Evolutionary conservation across 64 coral and sea anemone species (phyloP), one percentile per base, ranked within the genome.

Genomic region (Stichodactyla helianthus): DNA sequence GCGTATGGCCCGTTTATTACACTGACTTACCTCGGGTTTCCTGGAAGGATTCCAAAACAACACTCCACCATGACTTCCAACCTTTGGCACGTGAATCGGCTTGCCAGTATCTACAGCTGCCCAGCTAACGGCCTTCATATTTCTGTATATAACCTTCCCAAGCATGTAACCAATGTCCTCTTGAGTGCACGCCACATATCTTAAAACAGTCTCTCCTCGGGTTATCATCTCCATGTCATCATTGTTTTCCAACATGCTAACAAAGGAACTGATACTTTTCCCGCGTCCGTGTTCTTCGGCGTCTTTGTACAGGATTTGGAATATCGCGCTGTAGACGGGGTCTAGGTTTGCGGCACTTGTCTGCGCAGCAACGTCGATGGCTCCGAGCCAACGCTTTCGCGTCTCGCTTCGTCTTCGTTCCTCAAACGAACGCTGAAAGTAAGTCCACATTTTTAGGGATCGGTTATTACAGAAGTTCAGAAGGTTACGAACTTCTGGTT

Each of bases 71-170:
- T 99, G 93, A 86, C 77, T 93, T 9, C 78, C 53, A 16, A 99
- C 93, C 26, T 95, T 99, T 5, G 93, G 90, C 6, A 99, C 93
- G 19, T 99, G 97, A 27, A 99, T 93, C 7, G 97, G 93, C 51
- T 99, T 99, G 23, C 97, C 97, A 83, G 97, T 81, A 77, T 99
- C 97, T 71, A 99, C 93, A 14, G 90, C 93, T 6, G 93, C 77
- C 90, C 93, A 99, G 57, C 93, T 95, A 52, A 95, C 85, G 20
- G 90, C 88, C 16, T 95, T 95, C 93, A 93, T 95, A 54, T 99
- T 93, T 82, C 97, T 92, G 51, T 95, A 99, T 28, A 99, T 76
- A 35, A 89, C 62, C 88, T 95, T 99, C 2, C 93, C 93, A 6
- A 99, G 61, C 57, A 99, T 87, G 85, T 90, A 88, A 10, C 89